Percentiles rank a stretch among this genome's conserved stretches.
Conservation (phyloP, 2,113 vertebrate genomes). For the Neogobius melanostomus region DNA sequence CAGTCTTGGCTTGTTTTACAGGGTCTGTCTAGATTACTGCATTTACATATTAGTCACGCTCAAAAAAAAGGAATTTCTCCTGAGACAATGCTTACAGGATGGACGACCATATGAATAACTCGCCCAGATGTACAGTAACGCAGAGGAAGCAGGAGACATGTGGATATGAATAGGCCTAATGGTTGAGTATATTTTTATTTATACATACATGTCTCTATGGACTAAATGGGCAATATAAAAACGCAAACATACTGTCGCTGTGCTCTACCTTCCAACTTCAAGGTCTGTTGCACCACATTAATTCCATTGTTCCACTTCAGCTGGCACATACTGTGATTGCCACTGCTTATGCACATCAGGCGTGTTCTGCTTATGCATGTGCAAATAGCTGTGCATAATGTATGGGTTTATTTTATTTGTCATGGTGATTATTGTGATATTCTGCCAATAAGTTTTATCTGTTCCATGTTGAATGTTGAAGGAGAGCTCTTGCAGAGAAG, state of each 20-base stretch:
- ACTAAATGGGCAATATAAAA: not conserved
- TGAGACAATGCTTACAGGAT: constrained; percentile 36
- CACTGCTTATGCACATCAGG: too few species aligned
- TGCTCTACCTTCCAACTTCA: not conserved
- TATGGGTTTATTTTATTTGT: too few species aligned
- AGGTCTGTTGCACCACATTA: too few species aligned
- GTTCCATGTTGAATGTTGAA: too few species aligned
- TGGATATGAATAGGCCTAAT: not conserved
- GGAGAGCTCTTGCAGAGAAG: too few species aligned
- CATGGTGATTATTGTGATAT: too few species aligned
- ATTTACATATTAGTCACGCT: constrained; percentile 19
- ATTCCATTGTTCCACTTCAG: too few species aligned
- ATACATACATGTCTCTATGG: not conserved
- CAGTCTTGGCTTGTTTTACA: not conserved
- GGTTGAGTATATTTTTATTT: not conserved
- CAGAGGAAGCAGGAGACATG: constrained; percentile 10
- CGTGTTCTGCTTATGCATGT: too few species aligned
- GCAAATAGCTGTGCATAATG: too few species aligned
- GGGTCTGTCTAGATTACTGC: not conserved
- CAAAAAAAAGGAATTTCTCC: constrained; percentile 6
- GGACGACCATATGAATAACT: constrained; percentile 27
- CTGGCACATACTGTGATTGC: too few species aligned
- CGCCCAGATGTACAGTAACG: constrained; percentile 19
- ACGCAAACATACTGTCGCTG: not conserved
- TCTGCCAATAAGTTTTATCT: too few species aligned